These are phyloP conservation scores for Brachionus koreanus DNA, from an alignment of 1,140 invertebrate species.

Conservation along the genomic window DNA sequence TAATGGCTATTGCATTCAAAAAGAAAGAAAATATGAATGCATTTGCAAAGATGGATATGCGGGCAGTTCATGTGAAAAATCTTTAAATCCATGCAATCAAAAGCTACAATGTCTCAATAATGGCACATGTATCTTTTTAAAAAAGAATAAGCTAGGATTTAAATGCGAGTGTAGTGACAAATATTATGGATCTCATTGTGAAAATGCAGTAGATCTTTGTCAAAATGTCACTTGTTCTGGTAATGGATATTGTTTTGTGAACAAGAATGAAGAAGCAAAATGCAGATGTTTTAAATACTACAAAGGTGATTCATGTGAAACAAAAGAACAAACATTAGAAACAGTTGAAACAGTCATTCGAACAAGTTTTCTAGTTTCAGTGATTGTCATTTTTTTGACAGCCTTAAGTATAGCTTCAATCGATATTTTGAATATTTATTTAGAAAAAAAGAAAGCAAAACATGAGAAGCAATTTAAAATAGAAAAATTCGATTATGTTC, in stretches of 20 bases:
- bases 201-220: slow-evolving; percentile 6
- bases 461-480: no score
- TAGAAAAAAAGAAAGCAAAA: no score
- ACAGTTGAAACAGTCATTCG: no score
- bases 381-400: no score
- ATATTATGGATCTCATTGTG: background rate
- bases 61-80: background rate
- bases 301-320: background rate
- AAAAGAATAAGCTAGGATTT: background rate
- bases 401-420: no score
- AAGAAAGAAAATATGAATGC: background rate
- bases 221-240: background rate
- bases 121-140: background rate
- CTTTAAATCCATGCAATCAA: background rate
- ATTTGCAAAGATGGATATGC: background rate
- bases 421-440: no score
- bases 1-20: background rate
- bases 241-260: background rate
- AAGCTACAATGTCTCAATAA: background rate
- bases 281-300: slow-evolving; percentile 29
- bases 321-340: background rate
- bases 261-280: background rate
- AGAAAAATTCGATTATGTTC: no score
- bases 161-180: background rate
- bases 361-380: no score